Percentiles rank a stretch among this genome's conserved stretches.
Evolutionary conservation across 2,797 vertebrate genomes (phyloP).

Genomic region (Sebastes vulpes): DNA sequence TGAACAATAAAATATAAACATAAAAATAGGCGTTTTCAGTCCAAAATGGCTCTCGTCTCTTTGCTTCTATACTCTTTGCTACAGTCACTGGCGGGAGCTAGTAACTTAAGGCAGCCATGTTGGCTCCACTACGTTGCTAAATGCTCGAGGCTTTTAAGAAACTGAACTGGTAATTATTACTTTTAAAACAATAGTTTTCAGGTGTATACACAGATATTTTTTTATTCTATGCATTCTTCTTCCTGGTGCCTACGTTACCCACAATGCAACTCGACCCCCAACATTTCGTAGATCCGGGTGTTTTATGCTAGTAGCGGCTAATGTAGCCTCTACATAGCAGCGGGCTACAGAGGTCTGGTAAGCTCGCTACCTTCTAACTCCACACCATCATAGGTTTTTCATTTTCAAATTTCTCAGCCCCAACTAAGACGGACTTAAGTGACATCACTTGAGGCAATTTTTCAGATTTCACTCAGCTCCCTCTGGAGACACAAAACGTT

Average conservation of each 20-base stretch:
- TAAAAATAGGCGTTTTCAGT: too few species aligned
- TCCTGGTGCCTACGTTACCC: not conserved
- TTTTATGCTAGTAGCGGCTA: not conserved
- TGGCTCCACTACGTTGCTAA: not conserved
- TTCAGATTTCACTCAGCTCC: not conserved
- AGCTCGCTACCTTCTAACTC: too few species aligned
- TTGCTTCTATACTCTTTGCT: too few species aligned
- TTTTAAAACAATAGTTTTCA: not conserved
- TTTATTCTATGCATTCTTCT: not conserved
- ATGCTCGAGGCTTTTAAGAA: not conserved
- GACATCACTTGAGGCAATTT: not conserved
- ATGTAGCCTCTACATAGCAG: not conserved
- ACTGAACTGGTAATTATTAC: not conserved
- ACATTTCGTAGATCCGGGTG: too few species aligned
- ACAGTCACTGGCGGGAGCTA: too few species aligned
- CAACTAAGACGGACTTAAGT: not conserved
- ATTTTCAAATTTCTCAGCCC: not conserved
- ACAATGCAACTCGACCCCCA: too few species aligned
- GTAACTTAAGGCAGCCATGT: too few species aligned
- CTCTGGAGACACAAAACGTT: not conserved
- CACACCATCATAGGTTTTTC: not conserved
- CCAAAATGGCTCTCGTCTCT: too few species aligned
- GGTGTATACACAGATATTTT: not conserved
- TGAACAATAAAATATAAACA: too few species aligned
- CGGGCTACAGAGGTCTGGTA: not conserved